Evolutionary conservation across 2,797 vertebrate species (phyloP).

Genomic region (Oryzias sinensis): DNA sequence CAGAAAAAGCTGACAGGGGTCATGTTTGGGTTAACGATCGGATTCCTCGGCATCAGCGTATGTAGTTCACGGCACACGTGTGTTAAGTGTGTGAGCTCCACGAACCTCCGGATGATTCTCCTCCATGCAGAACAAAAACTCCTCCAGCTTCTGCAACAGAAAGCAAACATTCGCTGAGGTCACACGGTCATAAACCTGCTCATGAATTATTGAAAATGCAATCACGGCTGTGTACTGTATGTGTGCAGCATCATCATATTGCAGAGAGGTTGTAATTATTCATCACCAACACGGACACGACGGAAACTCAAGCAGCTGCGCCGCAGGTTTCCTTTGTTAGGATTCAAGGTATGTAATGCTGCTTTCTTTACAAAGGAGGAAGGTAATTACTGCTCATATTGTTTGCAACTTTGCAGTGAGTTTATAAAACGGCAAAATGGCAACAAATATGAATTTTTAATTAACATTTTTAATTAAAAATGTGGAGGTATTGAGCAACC

Average conservation of each 20-base stretch:
- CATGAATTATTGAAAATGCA: constrained; percentile 74
- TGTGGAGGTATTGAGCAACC: neutral
- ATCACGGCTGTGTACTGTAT: constrained; percentile 59
- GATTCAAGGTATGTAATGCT: constrained; percentile 53
- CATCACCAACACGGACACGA: constrained; percentile 64
- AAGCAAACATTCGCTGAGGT: constrained; percentile 56
- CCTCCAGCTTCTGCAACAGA: constrained; percentile 81
- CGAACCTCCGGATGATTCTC: constrained; percentile 78
- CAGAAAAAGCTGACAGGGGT: constrained; percentile 31
- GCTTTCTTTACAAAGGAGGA: constrained; percentile 46
- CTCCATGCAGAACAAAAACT: constrained; percentile 80
- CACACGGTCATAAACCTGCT: constrained; percentile 56
- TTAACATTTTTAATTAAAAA: constrained; percentile 47
- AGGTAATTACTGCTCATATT: constrained; percentile 66
- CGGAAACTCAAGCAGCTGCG: constrained; percentile 57
- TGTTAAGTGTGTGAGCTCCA: constrained; percentile 18
- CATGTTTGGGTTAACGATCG: constrained; percentile 47
- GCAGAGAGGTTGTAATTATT: constrained; percentile 69
- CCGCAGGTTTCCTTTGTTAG: constrained; percentile 57
- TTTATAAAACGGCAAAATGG: constrained; percentile 40
- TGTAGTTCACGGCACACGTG: constrained; percentile 27
- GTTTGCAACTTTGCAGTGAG: constrained; percentile 53
- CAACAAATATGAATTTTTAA: constrained; percentile 43
- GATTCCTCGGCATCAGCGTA: constrained; percentile 32
- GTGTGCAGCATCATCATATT: constrained; percentile 62